A percentile compares a stretch with the other conserved stretches of the same genome.
Conservation (phyloP, 2,113 vertebrate species). For the Chloropsis hardwickii region DNA sequence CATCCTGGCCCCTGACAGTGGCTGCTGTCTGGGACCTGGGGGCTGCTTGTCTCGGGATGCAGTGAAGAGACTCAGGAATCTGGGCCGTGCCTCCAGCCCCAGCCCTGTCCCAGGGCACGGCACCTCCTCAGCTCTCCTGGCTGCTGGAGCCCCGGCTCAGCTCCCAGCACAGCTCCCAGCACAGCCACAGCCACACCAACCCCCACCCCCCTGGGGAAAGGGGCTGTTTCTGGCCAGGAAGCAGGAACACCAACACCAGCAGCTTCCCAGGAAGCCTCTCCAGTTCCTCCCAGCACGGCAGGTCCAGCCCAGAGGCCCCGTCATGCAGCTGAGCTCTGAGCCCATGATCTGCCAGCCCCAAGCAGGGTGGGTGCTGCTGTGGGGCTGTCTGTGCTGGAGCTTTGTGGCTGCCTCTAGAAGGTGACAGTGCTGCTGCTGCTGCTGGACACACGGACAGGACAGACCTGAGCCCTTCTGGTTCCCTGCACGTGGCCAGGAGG, state of each 20-base stretch:
- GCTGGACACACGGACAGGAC: background rate
- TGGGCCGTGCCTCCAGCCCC: background rate
- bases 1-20: background rate
- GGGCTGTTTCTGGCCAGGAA: background rate
- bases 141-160: rapidly evolving
- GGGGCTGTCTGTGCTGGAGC: background rate
- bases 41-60: background rate
- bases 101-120: background rate
- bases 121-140: background rate
- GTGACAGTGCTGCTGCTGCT: rapidly evolving
- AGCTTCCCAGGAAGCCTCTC: background rate
- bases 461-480: background rate
- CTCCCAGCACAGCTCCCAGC: background rate
- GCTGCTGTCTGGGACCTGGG: background rate
- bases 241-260: background rate
- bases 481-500: background rate
- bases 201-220: background rate
- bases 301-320: rapidly evolving
- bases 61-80: background rate
- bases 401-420: background rate
- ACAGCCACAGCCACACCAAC: background rate
- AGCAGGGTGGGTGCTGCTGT: background rate
- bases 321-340: background rate
- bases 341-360: rapidly evolving
- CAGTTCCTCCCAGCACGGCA: background rate